Base-by-base conservation (phyloP, 2,113 vertebrate species). In the Phylloscopus whistleri region DNA sequence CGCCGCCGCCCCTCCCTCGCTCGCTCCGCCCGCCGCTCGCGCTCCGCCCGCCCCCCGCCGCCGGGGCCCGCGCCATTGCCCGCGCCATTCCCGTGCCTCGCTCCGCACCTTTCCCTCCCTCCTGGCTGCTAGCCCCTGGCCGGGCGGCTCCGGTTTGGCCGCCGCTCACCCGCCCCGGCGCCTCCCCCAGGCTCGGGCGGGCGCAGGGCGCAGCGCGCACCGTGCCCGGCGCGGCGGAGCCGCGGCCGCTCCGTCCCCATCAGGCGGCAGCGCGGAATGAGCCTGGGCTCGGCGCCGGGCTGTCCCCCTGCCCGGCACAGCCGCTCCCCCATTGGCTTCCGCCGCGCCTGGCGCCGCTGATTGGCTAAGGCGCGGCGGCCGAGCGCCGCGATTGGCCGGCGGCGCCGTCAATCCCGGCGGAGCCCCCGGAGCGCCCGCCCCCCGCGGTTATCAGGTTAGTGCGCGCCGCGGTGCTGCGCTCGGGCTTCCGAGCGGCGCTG, bases 371-470 rank as follows among this genome's bases (percentile, higher is more conserved):
- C 46, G 66, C 66, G 66, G 67, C 67, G 5, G 67, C 17, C n/a
- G 18, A 5, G 48, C 48, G 67, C 26, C 6, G 13, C 19, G 13
- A 16, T 30, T 69, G 67, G 67, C 6, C 48, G n/a, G 2, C 1
- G 26, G 7, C 27, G 48, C 67, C 7, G 67, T 70, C 67, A 10
- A 37, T 69, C 48, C 5, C 67, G 67, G 67, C 67, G 67, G 35
- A 55, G 53, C 53, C 53, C 53, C 20, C 75, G 68, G 68, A 13
- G 96, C 62, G 98, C 98, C 99, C 99, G 98, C 66, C 98, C 99
- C 97, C 98, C 98, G 96, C 98, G 97, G 91, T 91, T 86, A 99
- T 99, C 99, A 99, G 97, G 99, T 98, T 99, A 98, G 98, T 99
- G 99, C 97, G 94, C 70, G 97, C 93, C 96, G 97, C 97, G 97